Percentiles rank a stretch among this genome's conserved stretches.
phyloP scores from a whole-genome alignment of 2,888 invertebrate genomes.

The Melanargia galathea region DNA sequence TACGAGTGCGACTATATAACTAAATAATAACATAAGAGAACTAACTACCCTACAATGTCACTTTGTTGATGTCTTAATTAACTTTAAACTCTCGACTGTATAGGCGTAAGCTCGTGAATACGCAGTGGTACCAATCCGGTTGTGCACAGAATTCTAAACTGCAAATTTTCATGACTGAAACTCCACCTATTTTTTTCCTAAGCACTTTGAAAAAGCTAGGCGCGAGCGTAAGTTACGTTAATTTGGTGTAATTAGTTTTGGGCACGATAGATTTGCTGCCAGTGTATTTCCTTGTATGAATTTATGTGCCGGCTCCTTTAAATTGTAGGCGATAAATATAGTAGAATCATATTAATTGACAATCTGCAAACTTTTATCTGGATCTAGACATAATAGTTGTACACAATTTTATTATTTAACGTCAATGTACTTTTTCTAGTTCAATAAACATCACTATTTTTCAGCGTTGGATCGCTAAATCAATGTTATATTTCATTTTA shows the following conservation, averaged over 20 bases:
- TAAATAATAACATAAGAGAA: background rate
- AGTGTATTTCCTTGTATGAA: slow-evolving; percentile 7
- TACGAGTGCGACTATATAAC: slow-evolving; percentile 7
- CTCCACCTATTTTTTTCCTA: background rate
- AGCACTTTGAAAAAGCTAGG: background rate
- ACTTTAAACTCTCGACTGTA: background rate
- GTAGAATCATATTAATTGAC: slow-evolving; percentile 27
- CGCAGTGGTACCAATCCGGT: background rate
- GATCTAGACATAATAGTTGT: slow-evolving; percentile 46
- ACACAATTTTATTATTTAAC: slow-evolving; percentile 38
- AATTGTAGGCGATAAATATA: slow-evolving; percentile 31
- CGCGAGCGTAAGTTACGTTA: background rate
- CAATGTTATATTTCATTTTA: slow-evolving; percentile 60
- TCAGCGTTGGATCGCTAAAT: slow-evolving; percentile 45
- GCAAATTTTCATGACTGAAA: background rate
- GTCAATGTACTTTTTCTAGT: slow-evolving; percentile 56
- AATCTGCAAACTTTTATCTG: slow-evolving; percentile 38
- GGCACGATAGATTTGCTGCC: background rate
- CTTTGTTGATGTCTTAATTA: no score
- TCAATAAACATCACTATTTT: slow-evolving; percentile 61
- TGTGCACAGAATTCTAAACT: slow-evolving; percentile 5
- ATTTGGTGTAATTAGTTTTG: background rate
- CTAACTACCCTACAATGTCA: no score
- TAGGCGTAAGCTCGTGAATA: slow-evolving; percentile 13
- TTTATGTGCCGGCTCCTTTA: slow-evolving; percentile 34